Evolutionary conservation across 2,113 vertebrate genomes (phyloP).

Genomic region (Sceloporus undulatus): DNA sequence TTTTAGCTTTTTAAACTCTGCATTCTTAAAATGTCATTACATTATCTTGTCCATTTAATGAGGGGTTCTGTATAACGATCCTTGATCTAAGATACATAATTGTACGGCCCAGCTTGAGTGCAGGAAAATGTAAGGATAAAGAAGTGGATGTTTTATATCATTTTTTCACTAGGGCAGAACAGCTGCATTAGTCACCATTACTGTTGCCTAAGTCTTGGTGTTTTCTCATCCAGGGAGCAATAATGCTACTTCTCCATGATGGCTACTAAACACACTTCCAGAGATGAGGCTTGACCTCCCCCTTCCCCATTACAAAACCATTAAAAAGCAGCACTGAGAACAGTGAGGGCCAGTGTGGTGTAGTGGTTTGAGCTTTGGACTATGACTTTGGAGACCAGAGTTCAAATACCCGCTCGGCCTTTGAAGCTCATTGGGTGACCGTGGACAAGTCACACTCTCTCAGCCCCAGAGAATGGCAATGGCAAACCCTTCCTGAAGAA

Average conservation of each 20-base stretch:
- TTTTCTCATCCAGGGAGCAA: not conserved
- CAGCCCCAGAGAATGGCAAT: too few species aligned
- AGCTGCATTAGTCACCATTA: not conserved
- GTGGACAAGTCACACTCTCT: too few species aligned
- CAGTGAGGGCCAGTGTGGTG: too few species aligned
- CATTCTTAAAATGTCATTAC: constrained; percentile 31
- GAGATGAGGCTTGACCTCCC: too few species aligned
- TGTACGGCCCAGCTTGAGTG: constrained; percentile 19
- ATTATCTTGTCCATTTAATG: constrained; percentile 39
- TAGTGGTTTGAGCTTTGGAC: too few species aligned
- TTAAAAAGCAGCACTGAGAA: too few species aligned
- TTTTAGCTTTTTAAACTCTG: constrained; percentile 31
- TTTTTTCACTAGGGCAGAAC: not conserved
- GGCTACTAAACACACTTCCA: not conserved
- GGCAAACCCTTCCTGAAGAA: too few species aligned
- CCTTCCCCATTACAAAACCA: too few species aligned
- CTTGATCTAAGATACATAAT: not conserved
- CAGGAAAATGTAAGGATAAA: not conserved
- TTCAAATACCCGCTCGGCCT: too few species aligned
- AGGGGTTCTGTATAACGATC: constrained; percentile 47
- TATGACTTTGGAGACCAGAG: too few species aligned
- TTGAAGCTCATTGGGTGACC: too few species aligned
- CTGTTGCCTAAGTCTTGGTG: not conserved
- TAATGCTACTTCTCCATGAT: not conserved
- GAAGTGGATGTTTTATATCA: not conserved